phyloP scores from a whole-genome alignment of 2,888 invertebrate genomes.

The Tetragonisca angustula region DNA sequence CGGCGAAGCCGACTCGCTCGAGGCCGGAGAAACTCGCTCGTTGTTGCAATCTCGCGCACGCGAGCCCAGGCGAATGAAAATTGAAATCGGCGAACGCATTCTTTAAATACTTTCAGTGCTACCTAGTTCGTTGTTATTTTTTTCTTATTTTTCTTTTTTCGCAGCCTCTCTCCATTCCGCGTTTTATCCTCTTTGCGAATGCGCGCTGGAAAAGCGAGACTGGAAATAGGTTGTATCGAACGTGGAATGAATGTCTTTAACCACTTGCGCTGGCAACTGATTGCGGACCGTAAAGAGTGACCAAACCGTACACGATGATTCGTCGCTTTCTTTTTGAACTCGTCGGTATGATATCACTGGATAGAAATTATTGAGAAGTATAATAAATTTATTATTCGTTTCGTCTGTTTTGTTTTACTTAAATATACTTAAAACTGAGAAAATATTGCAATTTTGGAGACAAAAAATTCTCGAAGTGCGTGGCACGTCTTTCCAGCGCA shows the following conservation, averaged over 20 bases:
- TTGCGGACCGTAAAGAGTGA: too few relatives aligned
- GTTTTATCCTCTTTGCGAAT: constrained; percentile 28
- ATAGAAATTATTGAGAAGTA: too few relatives aligned
- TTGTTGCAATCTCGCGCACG: constrained; percentile 24
- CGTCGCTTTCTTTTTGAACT: too few relatives aligned
- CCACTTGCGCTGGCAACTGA: too few relatives aligned
- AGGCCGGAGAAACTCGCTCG: neutral
- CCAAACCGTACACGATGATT: too few relatives aligned
- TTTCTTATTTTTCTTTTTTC: neutral
- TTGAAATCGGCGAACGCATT: constrained; percentile 32
- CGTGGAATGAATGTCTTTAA: neutral
- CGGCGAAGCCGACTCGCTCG: constrained; percentile 1
- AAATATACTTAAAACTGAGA: too few relatives aligned
- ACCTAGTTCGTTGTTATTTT: neutral
- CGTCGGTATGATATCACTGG: too few relatives aligned
- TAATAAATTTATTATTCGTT: too few relatives aligned
- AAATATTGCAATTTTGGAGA: too few relatives aligned
- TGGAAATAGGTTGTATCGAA: neutral
- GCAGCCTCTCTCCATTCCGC: neutral
- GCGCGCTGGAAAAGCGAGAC: constrained; percentile 12
- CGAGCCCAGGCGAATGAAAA: constrained; percentile 13
- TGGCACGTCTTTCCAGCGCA: too few relatives aligned
- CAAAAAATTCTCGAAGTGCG: too few relatives aligned
- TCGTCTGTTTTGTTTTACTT: too few relatives aligned
- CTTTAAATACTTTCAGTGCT: constrained; percentile 9